Conservation (phyloP, 2,888 invertebrate species). For the Tetragonula carbonaria region DNA sequence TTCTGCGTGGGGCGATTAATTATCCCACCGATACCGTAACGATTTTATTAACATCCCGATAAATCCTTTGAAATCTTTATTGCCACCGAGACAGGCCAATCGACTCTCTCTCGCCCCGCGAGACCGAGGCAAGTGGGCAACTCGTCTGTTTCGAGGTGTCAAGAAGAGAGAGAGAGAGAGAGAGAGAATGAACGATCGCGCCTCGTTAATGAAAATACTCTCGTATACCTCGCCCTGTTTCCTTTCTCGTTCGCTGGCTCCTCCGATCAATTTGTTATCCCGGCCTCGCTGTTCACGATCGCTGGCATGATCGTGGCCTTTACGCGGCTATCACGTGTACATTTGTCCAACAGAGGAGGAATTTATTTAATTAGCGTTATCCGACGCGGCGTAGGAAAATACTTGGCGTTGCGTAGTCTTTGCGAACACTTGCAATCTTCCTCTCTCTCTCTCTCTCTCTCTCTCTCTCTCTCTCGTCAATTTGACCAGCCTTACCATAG, state of each 20-base stretch:
- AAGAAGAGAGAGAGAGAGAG: too few relatives aligned
- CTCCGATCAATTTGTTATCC: not conserved
- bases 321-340: not conserved
- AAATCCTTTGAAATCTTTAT: conserved; percentile 54
- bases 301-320: not conserved
- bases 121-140: too few relatives aligned
- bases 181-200: conserved; percentile 34
- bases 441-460: too few relatives aligned
- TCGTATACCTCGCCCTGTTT: not conserved
- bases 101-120: not conserved
- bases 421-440: not conserved
- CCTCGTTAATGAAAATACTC: conserved; percentile 14
- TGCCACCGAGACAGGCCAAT: conserved; percentile 42
- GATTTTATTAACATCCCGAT: conserved; percentile 47
- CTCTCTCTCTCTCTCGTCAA: too few relatives aligned
- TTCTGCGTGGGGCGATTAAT: conserved; percentile 38
- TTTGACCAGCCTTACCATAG: too few relatives aligned
- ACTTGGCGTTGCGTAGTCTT: not conserved
- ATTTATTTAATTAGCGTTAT: conserved; percentile 13
- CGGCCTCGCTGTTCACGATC: not conserved
- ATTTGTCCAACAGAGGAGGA: not conserved
- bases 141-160: too few relatives aligned
- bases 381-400: not conserved
- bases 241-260: conserved; percentile 1
- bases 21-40: conserved; percentile 38